These are phyloP conservation scores for Rosalia funebris DNA, from an alignment of 2,888 invertebrate genomes.

Conservation along the genomic window DNA sequence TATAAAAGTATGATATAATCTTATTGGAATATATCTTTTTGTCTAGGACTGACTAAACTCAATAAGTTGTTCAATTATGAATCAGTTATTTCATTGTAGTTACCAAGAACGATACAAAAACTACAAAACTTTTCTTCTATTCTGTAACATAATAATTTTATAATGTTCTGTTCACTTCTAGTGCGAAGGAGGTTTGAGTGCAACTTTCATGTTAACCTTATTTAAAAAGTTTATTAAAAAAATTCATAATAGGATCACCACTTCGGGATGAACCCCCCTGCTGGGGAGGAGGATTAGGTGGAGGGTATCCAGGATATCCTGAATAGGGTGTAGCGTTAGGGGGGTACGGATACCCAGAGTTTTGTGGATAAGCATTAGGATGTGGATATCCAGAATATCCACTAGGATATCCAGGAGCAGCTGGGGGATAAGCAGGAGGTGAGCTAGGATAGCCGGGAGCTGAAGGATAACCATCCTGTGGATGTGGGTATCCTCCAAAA, in stretches of 20 bases:
- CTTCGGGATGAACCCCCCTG: constrained; percentile 38
- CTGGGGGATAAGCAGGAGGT: constrained; percentile 38
- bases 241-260: constrained; percentile 54
- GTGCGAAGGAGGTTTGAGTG: too few relatives aligned
- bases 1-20: too few relatives aligned
- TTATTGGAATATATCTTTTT: too few relatives aligned
- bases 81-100: too few relatives aligned
- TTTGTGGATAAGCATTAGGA: constrained; percentile 14
- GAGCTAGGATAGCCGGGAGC: constrained; percentile 35
- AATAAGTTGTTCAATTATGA: too few relatives aligned
- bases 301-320: constrained; percentile 41
- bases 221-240: constrained; percentile 45
- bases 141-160: too few relatives aligned
- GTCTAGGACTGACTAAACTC: too few relatives aligned
- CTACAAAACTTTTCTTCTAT: too few relatives aligned
- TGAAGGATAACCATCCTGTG: constrained; percentile 32
- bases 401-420: constrained; percentile 35
- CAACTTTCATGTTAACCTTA: constrained; percentile 6
- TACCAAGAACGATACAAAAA: too few relatives aligned
- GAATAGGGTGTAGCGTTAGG: constrained; percentile 34
- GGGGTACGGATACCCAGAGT: constrained; percentile 26
- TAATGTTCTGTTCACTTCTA: too few relatives aligned
- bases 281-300: constrained; percentile 39
- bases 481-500: constrained; percentile 35
- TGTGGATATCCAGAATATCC: constrained; percentile 31